Evolutionary conservation across 2,888 invertebrate genomes (phyloP), one percentile per base, ranked within the genome.

Genomic region (Lampropteryx suffumata): DNA sequence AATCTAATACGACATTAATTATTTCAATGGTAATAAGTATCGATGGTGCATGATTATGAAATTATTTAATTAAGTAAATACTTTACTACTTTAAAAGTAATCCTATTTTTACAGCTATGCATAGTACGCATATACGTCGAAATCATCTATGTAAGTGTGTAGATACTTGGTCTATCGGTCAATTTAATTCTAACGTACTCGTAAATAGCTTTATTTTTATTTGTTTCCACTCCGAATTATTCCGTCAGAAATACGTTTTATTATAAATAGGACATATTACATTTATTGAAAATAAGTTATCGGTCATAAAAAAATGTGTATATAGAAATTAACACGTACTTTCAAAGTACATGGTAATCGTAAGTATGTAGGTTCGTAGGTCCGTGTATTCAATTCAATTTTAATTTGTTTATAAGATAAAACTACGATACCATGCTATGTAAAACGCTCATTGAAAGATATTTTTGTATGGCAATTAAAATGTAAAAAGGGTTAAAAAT

Each of bases 291-390:
- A 29, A 27, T 52, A 43, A 30, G 39, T 39, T 13, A 29, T 33
- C 36, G 27, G 24, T 37, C 24, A 37, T 21, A 10, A 32, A 28
- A 40, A 44, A 40, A 27, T 52, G 56, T 52, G 55, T 73, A 69
- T 71, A 74, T 74, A 72, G 57, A 63, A 67, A 68, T 67, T 57
- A 65, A 69, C 44, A 57, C 60, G 60, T 70, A 65, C 57, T 61
- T 52, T 34, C 34, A n/a, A 43, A 34, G 47, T 43, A 47, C 36
- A 11, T 2, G 29, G 17, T 47, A n/a, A n/a, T n/a, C n/a, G n/a
- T n/a, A n/a, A n/a, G n/a, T n/a, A n/a, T n/a, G n/a, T n/a, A 27
- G 33, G 14, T 27, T 10, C 8, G 21, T 32, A 35, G 33, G 27
- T 27, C 21, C 14, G 26, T 30, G 27, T 34, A 27, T 26, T 40